Evolutionary conservation across 2,888 invertebrate genomes (phyloP), one percentile per base, ranked within the genome.

Genomic region (Drosophila paramelanica): DNA sequence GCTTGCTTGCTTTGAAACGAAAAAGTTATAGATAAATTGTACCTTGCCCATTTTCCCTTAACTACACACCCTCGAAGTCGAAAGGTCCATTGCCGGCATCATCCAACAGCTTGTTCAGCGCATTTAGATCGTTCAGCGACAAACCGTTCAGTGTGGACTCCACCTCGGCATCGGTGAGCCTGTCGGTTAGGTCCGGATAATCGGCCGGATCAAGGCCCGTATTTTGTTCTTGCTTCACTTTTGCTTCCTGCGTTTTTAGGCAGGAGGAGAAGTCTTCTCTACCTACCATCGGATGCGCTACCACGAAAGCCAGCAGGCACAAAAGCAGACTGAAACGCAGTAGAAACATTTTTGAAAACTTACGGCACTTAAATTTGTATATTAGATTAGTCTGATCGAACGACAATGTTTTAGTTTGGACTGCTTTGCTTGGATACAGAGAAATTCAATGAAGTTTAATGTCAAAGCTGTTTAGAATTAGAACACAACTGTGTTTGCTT

Each of bases 131-230:
- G 1, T 83, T 74, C 0, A 91, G 36, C 0, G 90, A 82, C 1
- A 92, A 66, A 17, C 86, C 90, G 50, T 84, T 86, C 1, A 92
- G 65, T 3, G 90, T 89, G 7, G 81, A 71, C 27, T 89, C 83
- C 13, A 92, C 80, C 64, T 92, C 91, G 0, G 79, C 85, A 57
- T 92, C 89, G 55, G 61, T 90, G 10, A 91, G 68, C 3, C 79
- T 81, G 7, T 71, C 66, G 2, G 80, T 90, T 1, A 89, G 65
- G 66, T 90, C 89, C 1, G 73, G 70, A 59, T 82, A 85, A 6
- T 79, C 66, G 4, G 52, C 67, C 5, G 58, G 55, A 11, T 73
- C 73, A 2, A 49, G 20, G 1, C 1, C 23, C 5, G 23, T 8
- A 38, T 17, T 23, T 1, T 20, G 36, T 11, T 13, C 39, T 1